Evolutionary conservation across 2,888 invertebrate species (phyloP).

Genomic region (Strigamia transsilvanica): DNA sequence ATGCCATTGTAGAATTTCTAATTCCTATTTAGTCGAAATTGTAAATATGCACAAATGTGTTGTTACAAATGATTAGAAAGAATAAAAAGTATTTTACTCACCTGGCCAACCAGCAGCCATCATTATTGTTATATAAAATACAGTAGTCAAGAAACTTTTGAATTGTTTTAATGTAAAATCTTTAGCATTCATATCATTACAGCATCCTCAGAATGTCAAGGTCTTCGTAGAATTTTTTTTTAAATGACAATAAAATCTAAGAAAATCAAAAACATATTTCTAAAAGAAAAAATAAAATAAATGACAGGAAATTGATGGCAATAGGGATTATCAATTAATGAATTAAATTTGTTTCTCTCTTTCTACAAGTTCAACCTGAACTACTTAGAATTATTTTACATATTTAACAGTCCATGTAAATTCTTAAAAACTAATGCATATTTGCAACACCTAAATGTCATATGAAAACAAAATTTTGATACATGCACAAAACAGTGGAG

Average conservation of each 20-base stretch:
- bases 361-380: conserved; percentile 53
- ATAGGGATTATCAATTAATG: conserved; percentile 16
- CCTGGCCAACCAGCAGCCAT: neutral
- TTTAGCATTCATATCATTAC: conserved; percentile 30
- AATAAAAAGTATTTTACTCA: conserved; percentile 6
- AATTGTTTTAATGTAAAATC: conserved; percentile 30
- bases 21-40: neutral
- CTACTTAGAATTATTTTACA: conserved; percentile 54
- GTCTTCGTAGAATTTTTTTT: conserved; percentile 27
- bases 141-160: neutral
- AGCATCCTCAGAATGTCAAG: conserved; percentile 30
- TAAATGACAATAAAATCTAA: conserved; percentile 25
- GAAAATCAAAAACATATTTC: conserved; percentile 13
- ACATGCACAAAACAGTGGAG: conserved; percentile 52
- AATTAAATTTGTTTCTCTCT: conserved; percentile 16
- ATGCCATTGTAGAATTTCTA: neutral
- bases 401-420: conserved; percentile 60
- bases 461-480: conserved; percentile 53
- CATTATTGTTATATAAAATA: neutral
- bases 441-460: conserved; percentile 60
- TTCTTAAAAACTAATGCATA: conserved; percentile 61
- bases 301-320: conserved; percentile 27
- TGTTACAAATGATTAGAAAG: neutral
- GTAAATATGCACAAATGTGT: too few species aligned
- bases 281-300: neutral